phyloP scores from a whole-genome alignment of 2,888 invertebrate genomes.

The Phorcus lineatus region DNA sequence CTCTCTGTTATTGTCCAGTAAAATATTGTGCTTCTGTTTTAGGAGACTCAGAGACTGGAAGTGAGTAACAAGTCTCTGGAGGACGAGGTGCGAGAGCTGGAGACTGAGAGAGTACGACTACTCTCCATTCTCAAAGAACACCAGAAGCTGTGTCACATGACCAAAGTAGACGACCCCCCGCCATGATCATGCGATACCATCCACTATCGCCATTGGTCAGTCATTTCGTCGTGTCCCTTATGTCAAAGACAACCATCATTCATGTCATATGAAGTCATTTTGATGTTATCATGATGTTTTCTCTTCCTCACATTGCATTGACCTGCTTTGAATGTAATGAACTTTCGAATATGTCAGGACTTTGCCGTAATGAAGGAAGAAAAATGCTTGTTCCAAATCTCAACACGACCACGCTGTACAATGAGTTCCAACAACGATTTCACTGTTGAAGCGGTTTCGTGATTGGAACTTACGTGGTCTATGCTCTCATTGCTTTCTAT shows the following conservation, averaged over 20 bases:
- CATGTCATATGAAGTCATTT: not conserved
- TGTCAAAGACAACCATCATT: conserved; percentile 1
- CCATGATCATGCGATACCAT: conserved; percentile 15
- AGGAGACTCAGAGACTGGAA: conserved; percentile 46
- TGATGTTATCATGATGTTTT: no score
- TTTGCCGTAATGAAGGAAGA: no score
- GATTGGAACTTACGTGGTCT: no score
- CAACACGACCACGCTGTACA: no score
- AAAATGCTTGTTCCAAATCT: no score
- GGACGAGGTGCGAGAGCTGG: conserved; percentile 43
- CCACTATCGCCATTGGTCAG: not conserved
- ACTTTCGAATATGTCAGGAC: no score
- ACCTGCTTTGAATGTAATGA: no score
- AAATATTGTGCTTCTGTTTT: conserved; percentile 15
- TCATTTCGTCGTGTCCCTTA: not conserved
- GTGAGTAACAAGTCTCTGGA: conserved; percentile 43
- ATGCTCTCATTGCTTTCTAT: no score
- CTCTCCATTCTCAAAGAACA: conserved; percentile 41
- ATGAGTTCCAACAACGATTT: no score
- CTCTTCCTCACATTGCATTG: no score
- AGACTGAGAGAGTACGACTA: conserved; percentile 46
- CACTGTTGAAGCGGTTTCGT: no score
- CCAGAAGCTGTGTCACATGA: conserved; percentile 33
- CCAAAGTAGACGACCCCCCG: conserved; percentile 6
- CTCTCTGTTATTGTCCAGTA: no score